Evolutionary conservation across 2,113 vertebrate genomes (phyloP).

Genomic region (Chitala chitala): DNA sequence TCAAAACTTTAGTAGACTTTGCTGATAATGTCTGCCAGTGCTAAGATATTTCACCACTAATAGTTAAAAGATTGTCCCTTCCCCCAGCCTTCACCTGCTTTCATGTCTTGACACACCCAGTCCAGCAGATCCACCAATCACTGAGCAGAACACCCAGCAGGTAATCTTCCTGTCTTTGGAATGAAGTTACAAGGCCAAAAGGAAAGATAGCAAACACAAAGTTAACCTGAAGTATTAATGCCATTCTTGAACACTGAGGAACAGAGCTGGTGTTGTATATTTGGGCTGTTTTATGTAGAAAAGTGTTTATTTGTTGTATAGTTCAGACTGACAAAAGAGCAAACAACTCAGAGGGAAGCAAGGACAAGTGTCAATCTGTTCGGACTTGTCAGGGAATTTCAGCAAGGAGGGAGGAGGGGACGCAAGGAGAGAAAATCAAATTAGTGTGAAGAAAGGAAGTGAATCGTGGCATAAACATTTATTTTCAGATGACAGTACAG

Average conservation of each 20-base stretch:
- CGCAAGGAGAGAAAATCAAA: conserved; percentile 28
- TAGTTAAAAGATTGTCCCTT: not conserved
- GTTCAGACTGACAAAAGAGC: conserved; percentile 34
- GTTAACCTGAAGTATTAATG: conserved; percentile 23
- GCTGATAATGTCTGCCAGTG: too few species aligned
- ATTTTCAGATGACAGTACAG: conserved; percentile 20
- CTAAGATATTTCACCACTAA: not conserved
- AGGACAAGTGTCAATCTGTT: conserved; percentile 68
- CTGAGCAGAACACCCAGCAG: conserved; percentile 42
- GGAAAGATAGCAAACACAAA: conserved; percentile 35
- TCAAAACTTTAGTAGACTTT: too few species aligned
- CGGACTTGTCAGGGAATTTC: conserved; percentile 74
- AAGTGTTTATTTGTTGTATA: conserved; percentile 23
- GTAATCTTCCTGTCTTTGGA: conserved; percentile 60
- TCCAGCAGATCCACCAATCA: conserved; percentile 53
- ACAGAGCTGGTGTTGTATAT: not conserved
- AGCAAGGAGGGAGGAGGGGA: conserved; percentile 53
- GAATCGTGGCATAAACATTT: conserved; percentile 49
- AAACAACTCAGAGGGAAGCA: conserved; percentile 40
- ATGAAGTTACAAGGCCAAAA: not conserved
- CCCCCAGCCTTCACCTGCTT: conserved; percentile 50
- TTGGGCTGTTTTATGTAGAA: conserved; percentile 17
- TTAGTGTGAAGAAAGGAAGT: conserved; percentile 18
- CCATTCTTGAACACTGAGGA: not conserved
- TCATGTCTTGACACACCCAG: conserved; percentile 57